Conservation (phyloP, 2,888 invertebrate genomes). For the Mythimna pallens region DNA sequence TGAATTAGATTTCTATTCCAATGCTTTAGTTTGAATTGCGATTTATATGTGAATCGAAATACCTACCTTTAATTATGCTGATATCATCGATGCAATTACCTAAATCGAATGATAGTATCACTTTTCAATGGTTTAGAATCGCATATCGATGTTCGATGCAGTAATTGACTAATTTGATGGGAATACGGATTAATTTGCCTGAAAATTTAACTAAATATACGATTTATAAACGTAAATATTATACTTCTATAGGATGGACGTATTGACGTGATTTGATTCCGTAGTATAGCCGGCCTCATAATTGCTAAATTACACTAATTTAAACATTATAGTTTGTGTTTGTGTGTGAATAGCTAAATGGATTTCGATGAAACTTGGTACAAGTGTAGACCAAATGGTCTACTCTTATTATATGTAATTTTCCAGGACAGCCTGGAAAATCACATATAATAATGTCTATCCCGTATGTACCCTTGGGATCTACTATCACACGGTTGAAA, state of each 20-base stretch:
- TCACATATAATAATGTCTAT: too few relatives aligned
- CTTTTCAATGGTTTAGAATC: conserved; percentile 52
- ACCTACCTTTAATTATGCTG: conserved; percentile 23
- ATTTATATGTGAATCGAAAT: conserved; percentile 44
- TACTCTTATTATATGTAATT: too few relatives aligned
- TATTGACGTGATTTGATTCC: conserved; percentile 13
- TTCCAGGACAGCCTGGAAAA: too few relatives aligned
- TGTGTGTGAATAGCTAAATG: too few relatives aligned
- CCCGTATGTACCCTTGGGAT: too few relatives aligned
- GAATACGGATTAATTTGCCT: conserved; percentile 48
- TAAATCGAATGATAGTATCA: conserved; percentile 56
- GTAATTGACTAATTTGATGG: conserved; percentile 56
- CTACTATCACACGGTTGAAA: too few relatives aligned
- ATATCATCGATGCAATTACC: conserved; percentile 46
- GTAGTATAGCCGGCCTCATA: background rate
- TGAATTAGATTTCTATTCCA: conserved; percentile 2
- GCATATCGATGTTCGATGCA: conserved; percentile 41
- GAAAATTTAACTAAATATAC: conserved; percentile 23
- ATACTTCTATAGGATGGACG: background rate
- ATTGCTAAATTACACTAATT: too few relatives aligned
- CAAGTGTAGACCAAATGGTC: too few relatives aligned
- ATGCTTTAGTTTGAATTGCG: conserved; percentile 8
- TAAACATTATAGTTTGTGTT: too few relatives aligned
- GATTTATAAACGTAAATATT: conserved; percentile 14
- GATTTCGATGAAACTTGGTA: too few relatives aligned